These are phyloP conservation scores for Dermolepida albohirtum DNA, from an alignment of 2,888 invertebrate genomes.

Conservation along the genomic window DNA sequence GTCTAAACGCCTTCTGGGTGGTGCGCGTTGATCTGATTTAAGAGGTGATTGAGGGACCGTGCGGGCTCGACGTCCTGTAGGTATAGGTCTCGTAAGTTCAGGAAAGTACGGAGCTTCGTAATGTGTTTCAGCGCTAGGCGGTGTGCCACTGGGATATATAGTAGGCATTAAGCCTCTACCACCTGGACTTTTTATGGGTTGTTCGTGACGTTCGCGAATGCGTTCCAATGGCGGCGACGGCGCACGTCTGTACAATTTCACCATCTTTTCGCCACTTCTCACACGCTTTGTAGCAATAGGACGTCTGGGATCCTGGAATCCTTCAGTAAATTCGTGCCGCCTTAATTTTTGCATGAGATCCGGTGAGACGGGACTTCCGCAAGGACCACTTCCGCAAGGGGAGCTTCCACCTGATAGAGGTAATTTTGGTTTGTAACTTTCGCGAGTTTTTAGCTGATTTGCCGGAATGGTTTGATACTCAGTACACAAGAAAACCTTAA, in stretches of 20 bases:
- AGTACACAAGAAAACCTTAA: neutral
- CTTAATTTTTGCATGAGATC: slow-evolving; percentile 24
- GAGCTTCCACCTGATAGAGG: slow-evolving; percentile 36
- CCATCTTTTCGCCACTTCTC: slow-evolving; percentile 22
- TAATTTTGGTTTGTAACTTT: slow-evolving; percentile 30
- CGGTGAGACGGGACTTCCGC: slow-evolving; percentile 33
- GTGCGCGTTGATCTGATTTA: slow-evolving; percentile 3
- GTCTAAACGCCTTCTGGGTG: slow-evolving; percentile 11
- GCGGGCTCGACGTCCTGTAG: neutral
- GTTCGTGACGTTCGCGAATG: slow-evolving; percentile 15
- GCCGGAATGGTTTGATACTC: slow-evolving; percentile 17
- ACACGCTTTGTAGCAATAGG: slow-evolving; percentile 15
- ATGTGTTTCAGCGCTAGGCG: slow-evolving; percentile 9
- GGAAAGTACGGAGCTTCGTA: slow-evolving; percentile 1
- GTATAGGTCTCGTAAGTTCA: neutral
- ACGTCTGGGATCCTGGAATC: slow-evolving; percentile 31
- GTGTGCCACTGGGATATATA: slow-evolving; percentile 15
- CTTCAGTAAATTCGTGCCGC: slow-evolving; percentile 25
- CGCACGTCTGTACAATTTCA: slow-evolving; percentile 3
- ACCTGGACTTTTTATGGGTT: slow-evolving; percentile 8
- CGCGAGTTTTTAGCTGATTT: slow-evolving; percentile 17
- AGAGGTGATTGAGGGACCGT: neutral
- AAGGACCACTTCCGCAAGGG: slow-evolving; percentile 14
- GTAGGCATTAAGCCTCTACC: slow-evolving; percentile 24
- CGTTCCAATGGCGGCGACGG: slow-evolving; percentile 10